Conservation (phyloP, 1,140 invertebrate genomes). For the Leptinotarsa lineolata region DNA sequence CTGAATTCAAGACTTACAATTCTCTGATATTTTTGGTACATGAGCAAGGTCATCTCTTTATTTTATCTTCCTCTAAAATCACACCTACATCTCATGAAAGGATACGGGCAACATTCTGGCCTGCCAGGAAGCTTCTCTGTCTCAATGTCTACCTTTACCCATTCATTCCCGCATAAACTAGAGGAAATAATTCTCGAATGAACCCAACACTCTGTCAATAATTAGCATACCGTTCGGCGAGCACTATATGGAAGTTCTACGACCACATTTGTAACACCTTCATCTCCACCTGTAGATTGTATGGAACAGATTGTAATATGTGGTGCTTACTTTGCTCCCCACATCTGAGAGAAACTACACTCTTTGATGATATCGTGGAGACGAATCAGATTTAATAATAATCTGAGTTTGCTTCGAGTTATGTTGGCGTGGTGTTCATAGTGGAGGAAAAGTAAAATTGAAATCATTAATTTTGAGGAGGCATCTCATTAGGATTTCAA, state of each 20-base stretch:
- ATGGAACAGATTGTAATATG: neutral
- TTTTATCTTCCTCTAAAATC: too few species aligned
- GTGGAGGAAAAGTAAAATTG: neutral
- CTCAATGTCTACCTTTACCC: neutral
- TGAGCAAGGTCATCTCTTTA: too few species aligned
- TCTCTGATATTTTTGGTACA: too few species aligned
- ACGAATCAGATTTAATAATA: neutral
- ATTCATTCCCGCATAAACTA: conserved; percentile 7
- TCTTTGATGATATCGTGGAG: neutral
- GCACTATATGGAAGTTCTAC: conserved; percentile 8
- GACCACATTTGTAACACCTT: conserved; percentile 4
- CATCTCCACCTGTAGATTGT: conserved; percentile 13
- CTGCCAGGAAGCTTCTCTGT: neutral
- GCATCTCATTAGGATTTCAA: neutral
- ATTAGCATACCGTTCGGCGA: conserved; percentile 16
- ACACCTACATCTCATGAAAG: too few species aligned
- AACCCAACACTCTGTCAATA: conserved; percentile 18
- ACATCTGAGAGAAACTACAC: neutral
- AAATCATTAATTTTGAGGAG: neutral
- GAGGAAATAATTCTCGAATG: conserved; percentile 14
- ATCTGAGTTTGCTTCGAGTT: neutral
- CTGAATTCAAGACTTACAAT: too few species aligned
- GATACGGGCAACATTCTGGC: neutral
- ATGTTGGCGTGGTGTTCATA: neutral
- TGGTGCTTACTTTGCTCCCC: neutral